Evolutionary conservation across 2,797 vertebrate species (phyloP), one percentile per base, ranked within the genome.

Genomic region (Apogon talboti): DNA sequence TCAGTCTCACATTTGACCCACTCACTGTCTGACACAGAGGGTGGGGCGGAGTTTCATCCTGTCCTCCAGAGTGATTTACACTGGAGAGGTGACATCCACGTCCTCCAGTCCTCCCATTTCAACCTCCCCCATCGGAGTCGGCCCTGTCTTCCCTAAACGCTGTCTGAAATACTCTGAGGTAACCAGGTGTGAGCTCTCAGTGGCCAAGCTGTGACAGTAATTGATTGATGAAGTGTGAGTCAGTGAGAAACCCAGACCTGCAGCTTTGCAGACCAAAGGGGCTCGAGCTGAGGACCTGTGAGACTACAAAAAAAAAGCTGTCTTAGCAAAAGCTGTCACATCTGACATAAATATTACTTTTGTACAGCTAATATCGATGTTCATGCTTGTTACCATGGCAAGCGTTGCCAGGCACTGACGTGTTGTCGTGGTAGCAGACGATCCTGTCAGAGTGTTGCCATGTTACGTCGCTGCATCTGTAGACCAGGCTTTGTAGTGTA

Each of bases 401-500:
- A 85, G 65, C 6, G 68, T 90, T 85, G 79, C 86, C 78, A 87
- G 58, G 88, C 66, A 37, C 67, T 76, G 83, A 74, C 13, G 54
- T 63, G 87, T 86, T 83, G 80, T 86, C 54, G 66, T 76, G 81
- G 75, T 61, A 85, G 77, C 79, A 88, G 86, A 83, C 72, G 49
- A 69, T 83, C 38, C 73, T 79, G 88, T 87, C 83, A 77, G 60
- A 69, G 61, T 61, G 82, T 84, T 83, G 85, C 81, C 72, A 72
- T 82, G 83, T 75, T 78, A 80, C 54, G 50, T 76, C 8, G 49
- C 75, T 76, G 69, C 73, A 75, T 87, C 81, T 81, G 73, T 61
- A 67, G 65, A 63, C 43, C 2, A 21, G 75, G 64, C 86, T 89
- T 90, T 91, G 86, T 89, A 87, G 86, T 91, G 88, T 85, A 86